Percentiles rank a stretch among this genome's conserved stretches.
Conservation (phyloP, 2,888 invertebrate species). For the Lacanobia oleracea region DNA sequence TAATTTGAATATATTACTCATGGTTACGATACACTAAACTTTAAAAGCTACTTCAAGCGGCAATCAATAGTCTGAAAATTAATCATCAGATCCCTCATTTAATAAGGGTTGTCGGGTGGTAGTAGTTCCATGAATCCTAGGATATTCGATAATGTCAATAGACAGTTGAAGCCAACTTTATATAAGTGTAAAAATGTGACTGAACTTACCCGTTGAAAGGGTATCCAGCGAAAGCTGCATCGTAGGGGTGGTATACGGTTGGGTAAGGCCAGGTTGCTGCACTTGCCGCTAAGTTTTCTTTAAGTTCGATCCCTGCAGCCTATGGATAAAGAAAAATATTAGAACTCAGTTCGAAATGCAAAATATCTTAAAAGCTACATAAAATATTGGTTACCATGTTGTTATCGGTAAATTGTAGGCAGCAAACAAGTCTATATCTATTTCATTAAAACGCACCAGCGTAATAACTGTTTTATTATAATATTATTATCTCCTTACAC, state of each 20-base stretch:
- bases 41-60: background rate
- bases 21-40: background rate
- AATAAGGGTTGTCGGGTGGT: background rate
- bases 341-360: background rate
- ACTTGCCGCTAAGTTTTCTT: conserved; percentile 96
- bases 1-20: background rate
- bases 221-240: conserved; percentile 97
- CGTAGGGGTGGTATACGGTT: conserved; percentile 98
- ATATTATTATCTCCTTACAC: conserved; percentile 71
- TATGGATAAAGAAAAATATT: conserved; percentile 79
- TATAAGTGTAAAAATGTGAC: conserved; percentile 1
- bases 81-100: background rate
- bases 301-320: conserved; percentile 96
- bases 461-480: conserved; percentile 51
- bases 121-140: background rate
- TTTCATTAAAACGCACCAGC: conserved; percentile 40
- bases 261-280: conserved; percentile 97
- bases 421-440: conserved; percentile 53
- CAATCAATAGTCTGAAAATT: background rate
- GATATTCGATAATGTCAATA: background rate
- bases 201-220: conserved; percentile 97
- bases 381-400: conserved; percentile 15
- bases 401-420: conserved; percentile 59
- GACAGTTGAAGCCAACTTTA: background rate
- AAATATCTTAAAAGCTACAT: background rate